Evolutionary conservation across 2,797 vertebrate species (phyloP), one percentile per base, ranked within the genome.

Genomic region (Arnoldichthys spilopterus): DNA sequence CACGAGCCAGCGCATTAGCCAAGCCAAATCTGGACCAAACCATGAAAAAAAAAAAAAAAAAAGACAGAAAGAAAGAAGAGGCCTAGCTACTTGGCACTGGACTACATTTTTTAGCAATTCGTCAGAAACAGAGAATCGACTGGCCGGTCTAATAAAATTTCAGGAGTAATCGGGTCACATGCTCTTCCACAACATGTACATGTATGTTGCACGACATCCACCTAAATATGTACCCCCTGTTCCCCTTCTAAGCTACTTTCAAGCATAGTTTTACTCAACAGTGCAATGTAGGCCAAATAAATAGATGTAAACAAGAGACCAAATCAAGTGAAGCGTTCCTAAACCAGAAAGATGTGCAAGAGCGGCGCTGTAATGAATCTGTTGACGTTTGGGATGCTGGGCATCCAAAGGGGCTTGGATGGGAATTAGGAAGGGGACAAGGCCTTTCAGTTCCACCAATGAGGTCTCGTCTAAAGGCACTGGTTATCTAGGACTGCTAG

Each of bases 381-480:
- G 20, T 83, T 18, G 58, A 16, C 15, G 83, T 86, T 76, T 74
- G 89, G 82, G 85, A 89, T 62, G 89, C 47, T 26, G 26, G 81
- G 62, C 47, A 73, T 66, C 68, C 54, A 24, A 68, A 70, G 15
- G 2, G 43, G 61, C 40, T 69, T 68, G 37, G 32, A 40, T 64
- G 56, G 77, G 77, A 73, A 61, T 45, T 68, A 62, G 58, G 56
- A 74, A n/a, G 75, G 80, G 76, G 70, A n/a, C 54, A 62, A 34
- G 26, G 83, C 85, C 73, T 84, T 78, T 75, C 67, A 73, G 84
- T 83, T 80, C 85, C 76, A 85, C 59, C 76, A 90, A 78, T 66
- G 28, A 87, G 83, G 89, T 94, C 90, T 92, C 92, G 86, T 92
- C 91, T 93, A 91, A 96, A 97, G 95, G 95, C 95, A 96, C 95